Evolutionary conservation across 1,140 invertebrate species (phyloP), one percentile per base, ranked within the genome.

Genomic region (Drosophila arizonae): DNA sequence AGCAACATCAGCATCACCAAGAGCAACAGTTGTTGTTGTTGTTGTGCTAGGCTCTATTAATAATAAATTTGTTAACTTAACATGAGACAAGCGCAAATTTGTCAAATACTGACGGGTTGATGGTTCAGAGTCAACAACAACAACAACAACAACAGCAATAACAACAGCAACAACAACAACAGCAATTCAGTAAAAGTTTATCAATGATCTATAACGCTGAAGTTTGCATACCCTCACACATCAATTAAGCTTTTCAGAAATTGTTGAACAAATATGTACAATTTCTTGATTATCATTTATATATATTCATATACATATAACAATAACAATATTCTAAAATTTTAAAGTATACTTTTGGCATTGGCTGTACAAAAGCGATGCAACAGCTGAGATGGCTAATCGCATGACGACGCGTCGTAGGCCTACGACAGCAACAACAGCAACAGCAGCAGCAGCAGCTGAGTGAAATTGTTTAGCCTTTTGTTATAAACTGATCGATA

Each of bases 41-140:
- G 58, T 58, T 72, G 58, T 52, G 51, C 33, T 58, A 43, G 51
- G 48, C 45, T 65, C 65, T 65, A 62, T 62, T 70, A 69, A 60
- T 60, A 72, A 76, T 69, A 77, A 74, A 77, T 77, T 69, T 74
- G 75, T 74, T 69, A 77, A 73, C 58, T 73, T 73, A 33, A 63
- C 64, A n/a, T 52, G 28, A 36, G 62, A 58, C 70, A 67, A 17
- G 21, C 50, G 63, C 30, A 64, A 75, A 75, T 71, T 76, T 72
- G 62, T 76, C 68, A 76, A 72, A 72, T 69, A 58, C 15, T 61
- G 58, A 69, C 21, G 43, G 61, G 17, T 46, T 50, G 39, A 62
- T 45, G 61, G 21, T 64, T 69, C 62, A 67, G 57, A 48, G 50
- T 55, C 63, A 58, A 64, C 60, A 58, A 36, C 17, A 56, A 30